Base-by-base conservation (phyloP, 1,140 invertebrate species). In the Sesamia nonagrioides region DNA sequence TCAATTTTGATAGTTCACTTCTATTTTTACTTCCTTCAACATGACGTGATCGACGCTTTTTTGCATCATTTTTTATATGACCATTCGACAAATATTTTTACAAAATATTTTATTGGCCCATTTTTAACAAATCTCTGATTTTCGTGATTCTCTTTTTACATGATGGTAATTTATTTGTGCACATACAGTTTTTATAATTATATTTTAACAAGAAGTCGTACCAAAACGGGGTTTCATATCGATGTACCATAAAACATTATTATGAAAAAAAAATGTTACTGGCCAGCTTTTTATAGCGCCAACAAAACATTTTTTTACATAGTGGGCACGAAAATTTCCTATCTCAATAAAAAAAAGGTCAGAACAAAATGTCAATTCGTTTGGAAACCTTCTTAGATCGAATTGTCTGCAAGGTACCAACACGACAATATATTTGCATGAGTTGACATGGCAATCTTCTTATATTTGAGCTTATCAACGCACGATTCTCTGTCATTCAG, bases 381-480 rank as follows among this genome's bases (percentile, higher is more conserved):
- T 73, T 79, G 40, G 72, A 72, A 80, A 78, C 79, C 80, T 72
- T 84, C 79, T 77, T 68, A 78, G 82, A 86, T 88, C 79, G 81
- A 86, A 88, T 88, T 84, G 86, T 84, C 79, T 78, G 58, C 71
- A 54, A 77, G 74, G 11, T 77, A 66, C 73, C 73, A 52, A 76
- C 60, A 18, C 60, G 74, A 77, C 74, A 68, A 82, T 76, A 81
- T 84, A 84, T 86, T 86, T 84, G 82, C 84, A 86, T 80, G 79
- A 81, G 77, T 60, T 63, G 78, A 80, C 79, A 78, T 76, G 60
- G 45, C 80, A 82, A 86, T 84, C 83, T 81, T 81, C 81, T 82
- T 87, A 89, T 86, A 86, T 86, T 82, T 75, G 78, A 76, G 79
- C 82, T 88, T 86, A 88, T 86, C 86, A 89, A 88, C 78, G 80